Conservation (phyloP, 2,888 invertebrate genomes). For the Ennomos erosarius region DNA sequence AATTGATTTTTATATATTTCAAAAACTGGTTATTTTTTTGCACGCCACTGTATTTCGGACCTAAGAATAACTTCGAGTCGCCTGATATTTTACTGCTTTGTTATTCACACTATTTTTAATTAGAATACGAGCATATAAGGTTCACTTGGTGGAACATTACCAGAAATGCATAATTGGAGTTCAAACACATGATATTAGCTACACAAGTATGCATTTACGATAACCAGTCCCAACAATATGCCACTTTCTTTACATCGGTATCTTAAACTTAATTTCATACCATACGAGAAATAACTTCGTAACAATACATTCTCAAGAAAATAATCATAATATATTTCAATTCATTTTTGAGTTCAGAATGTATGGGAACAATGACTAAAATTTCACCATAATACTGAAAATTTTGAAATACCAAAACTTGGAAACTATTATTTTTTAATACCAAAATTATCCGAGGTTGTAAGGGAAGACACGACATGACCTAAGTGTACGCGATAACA, state of each 20-base stretch:
- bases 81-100: slow-evolving; percentile 53
- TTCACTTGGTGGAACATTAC: slow-evolving; percentile 28
- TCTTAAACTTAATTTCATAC: slow-evolving; percentile 21
- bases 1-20: slow-evolving; percentile 27
- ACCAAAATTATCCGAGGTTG: slow-evolving; percentile 10
- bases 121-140: slow-evolving; percentile 24
- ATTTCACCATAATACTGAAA: slow-evolving; percentile 62
- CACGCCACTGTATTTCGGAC: slow-evolving; percentile 61
- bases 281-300: slow-evolving; percentile 37
- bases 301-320: slow-evolving; percentile 38
- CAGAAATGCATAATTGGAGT: slow-evolving; percentile 25
- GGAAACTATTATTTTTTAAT: slow-evolving; percentile 2
- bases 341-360: slow-evolving; percentile 10
- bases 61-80: slow-evolving; percentile 71
- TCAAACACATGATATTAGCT: neutral
- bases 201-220: slow-evolving; percentile 5
- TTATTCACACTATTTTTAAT: slow-evolving; percentile 45
- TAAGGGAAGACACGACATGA: neutral
- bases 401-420: slow-evolving; percentile 39
- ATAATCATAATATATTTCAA: slow-evolving; percentile 39
- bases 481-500: too few relatives aligned
- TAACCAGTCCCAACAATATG: slow-evolving; percentile 1
- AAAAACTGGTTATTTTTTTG: slow-evolving; percentile 40
- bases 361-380: slow-evolving; percentile 67
- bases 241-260: slow-evolving; percentile 9